Evolutionary conservation across 2,888 invertebrate species (phyloP).

Genomic region (Philaethria dido): DNA sequence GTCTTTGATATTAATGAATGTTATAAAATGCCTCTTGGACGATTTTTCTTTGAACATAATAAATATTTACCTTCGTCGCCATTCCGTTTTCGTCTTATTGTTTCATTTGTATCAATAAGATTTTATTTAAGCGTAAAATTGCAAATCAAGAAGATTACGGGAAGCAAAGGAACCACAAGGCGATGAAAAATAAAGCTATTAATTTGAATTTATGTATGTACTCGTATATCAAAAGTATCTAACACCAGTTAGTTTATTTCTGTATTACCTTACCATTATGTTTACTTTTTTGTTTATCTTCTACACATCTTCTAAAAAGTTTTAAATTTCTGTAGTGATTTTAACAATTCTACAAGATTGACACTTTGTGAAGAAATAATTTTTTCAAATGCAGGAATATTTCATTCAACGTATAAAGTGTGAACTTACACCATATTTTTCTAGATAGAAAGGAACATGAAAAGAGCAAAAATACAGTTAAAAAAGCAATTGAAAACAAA

Average conservation of each 20-base stretch:
- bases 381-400: neutral
- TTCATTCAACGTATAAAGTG: neutral
- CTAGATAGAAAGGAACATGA: neutral
- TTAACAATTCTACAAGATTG: no score
- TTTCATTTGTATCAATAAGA: slow-evolving; percentile 16
- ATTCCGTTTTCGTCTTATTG: slow-evolving; percentile 8
- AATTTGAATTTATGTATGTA: neutral
- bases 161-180: neutral
- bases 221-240: neutral
- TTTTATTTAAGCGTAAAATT: slow-evolving; percentile 6
- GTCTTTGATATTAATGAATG: slow-evolving; percentile 27
- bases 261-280: no score
- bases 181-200: neutral
- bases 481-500: neutral
- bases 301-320: no score
- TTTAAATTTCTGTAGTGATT: no score
- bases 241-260: neutral
- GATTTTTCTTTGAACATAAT: slow-evolving; percentile 22
- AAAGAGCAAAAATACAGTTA: neutral
- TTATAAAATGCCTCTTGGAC: slow-evolving; percentile 16
- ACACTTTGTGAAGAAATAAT: no score
- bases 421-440: neutral
- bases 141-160: neutral
- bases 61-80: slow-evolving; percentile 25
- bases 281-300: no score